Evolutionary conservation across 1,140 invertebrate species (phyloP).

Genomic region (Sycobia sp.): DNA sequence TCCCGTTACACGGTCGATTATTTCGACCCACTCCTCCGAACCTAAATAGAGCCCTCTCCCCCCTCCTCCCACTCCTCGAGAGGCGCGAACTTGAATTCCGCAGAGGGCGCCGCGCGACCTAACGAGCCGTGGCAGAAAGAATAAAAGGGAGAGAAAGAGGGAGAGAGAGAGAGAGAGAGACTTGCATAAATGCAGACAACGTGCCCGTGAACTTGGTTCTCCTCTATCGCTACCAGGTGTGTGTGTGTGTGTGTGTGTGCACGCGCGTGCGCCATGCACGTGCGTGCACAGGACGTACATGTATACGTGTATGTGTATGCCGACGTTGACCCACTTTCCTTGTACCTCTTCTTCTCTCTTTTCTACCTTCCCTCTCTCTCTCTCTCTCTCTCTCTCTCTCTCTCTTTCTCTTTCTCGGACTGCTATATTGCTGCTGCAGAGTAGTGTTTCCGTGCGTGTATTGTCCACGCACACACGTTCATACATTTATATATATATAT

Average conservation of each 20-base stretch:
- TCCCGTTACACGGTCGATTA: too few relatives aligned
- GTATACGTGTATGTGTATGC: slow-evolving; percentile 36
- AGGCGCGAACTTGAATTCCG: background rate
- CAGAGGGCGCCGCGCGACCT: background rate
- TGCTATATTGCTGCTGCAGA: too few relatives aligned
- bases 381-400: background rate
- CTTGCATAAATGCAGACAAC: slow-evolving; percentile 42
- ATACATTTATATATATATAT: too few relatives aligned
- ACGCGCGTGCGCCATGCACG: too few relatives aligned
- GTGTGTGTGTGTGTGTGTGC: background rate
- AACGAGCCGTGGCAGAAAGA: slow-evolving; percentile 1
- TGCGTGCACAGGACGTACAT: background rate
- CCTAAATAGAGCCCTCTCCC: too few relatives aligned
- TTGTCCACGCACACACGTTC: too few relatives aligned
- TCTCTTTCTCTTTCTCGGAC: background rate
- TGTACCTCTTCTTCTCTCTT: slow-evolving; percentile 42
- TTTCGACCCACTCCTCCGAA: too few relatives aligned
- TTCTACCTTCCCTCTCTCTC: background rate
- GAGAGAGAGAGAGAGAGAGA: slow-evolving; percentile 30
- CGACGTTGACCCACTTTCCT: slow-evolving; percentile 58
- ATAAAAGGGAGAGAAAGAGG: slow-evolving; percentile 22
- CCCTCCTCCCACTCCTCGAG: too few relatives aligned
- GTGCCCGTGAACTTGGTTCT: slow-evolving; percentile 60
- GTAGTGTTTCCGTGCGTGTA: too few relatives aligned
- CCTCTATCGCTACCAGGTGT: slow-evolving; percentile 29